These are phyloP conservation scores for Holothuria leucospilota DNA, from an alignment of 53 echinoderm and acorn worm genomes.

Conservation along the genomic window DNA sequence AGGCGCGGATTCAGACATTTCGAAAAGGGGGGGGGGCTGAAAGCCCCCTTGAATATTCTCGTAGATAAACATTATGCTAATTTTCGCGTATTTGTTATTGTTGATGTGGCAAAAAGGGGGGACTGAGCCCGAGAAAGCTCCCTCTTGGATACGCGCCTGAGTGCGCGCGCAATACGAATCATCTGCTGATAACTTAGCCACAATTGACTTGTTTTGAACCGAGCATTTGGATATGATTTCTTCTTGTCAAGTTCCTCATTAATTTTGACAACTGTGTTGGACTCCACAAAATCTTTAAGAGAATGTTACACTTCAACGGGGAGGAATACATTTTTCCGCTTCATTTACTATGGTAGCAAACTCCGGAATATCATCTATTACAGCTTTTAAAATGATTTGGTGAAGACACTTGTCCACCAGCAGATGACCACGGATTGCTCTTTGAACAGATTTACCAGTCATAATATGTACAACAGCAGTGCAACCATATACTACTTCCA, in stretches of 20 bases:
- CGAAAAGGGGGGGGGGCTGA: too few species aligned
- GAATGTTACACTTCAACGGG: slow-evolving; percentile 10
- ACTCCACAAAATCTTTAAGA: slow-evolving; percentile 35
- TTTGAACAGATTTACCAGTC: slow-evolving; percentile 59
- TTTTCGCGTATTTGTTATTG: too few species aligned
- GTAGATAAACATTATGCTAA: too few species aligned
- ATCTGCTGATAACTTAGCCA: too few species aligned
- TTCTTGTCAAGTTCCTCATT: slow-evolving; percentile 28
- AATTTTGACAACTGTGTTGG: slow-evolving; percentile 1
- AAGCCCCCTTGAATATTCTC: too few species aligned
- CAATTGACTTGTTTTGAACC: slow-evolving; percentile 37
- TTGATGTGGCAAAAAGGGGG: too few species aligned
- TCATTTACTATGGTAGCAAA: slow-evolving; percentile 32
- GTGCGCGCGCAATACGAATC: slow-evolving; percentile 10
- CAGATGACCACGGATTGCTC: too few species aligned
- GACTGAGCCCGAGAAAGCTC: too few species aligned
- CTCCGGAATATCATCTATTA: too few species aligned
- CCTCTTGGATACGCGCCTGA: too few species aligned
- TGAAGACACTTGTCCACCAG: slow-evolving; percentile 64
- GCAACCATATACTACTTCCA: too few species aligned
- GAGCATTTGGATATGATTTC: slow-evolving; percentile 15
- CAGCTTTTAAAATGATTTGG: slow-evolving; percentile 33
- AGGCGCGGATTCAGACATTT: too few species aligned
- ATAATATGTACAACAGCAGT: slow-evolving; percentile 66
- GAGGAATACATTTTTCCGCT: slow-evolving; percentile 36